Percentiles rank a stretch among this genome's conserved stretches.
phyloP scores from a whole-genome alignment of 2,797 vertebrate genomes.

The Graptemys geographica region DNA sequence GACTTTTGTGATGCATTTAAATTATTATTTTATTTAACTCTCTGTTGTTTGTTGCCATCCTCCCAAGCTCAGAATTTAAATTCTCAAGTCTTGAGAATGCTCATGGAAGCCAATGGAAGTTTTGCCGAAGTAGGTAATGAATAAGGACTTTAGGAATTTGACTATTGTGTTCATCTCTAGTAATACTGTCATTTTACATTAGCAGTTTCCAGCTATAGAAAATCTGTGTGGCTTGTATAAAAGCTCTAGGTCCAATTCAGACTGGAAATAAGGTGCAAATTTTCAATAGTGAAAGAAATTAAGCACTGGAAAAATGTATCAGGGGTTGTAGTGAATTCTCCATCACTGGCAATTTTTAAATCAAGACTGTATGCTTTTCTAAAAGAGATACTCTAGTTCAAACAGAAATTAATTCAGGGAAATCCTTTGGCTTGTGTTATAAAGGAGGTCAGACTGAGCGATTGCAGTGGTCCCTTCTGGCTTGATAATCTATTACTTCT shows the following conservation, averaged over 20 bases:
- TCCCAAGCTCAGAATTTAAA: neutral
- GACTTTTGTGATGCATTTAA: neutral
- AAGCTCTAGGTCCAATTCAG: accelerated
- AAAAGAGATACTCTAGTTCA: neutral
- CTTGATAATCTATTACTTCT: neutral
- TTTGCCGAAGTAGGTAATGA: neutral
- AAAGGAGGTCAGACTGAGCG: neutral
- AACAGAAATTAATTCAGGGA: neutral
- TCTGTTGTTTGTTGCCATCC: neutral
- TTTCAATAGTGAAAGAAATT: neutral
- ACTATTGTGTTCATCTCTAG: neutral
- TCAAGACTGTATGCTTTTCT: neutral
- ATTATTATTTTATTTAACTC: neutral
- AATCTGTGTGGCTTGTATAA: neutral
- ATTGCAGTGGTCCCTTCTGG: neutral
- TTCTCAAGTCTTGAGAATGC: neutral
- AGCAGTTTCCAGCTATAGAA: neutral
- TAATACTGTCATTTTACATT: neutral
- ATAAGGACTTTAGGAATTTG: neutral
- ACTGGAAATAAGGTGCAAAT: neutral
- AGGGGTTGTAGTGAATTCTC: neutral
- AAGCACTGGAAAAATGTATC: neutral
- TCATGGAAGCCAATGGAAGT: neutral
- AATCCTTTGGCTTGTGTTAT: neutral
- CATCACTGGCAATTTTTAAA: neutral